Percentiles rank a stretch among this genome's conserved stretches.
Evolutionary conservation across 2,797 vertebrate genomes (phyloP).

Genomic region (Microchirus variegatus): DNA sequence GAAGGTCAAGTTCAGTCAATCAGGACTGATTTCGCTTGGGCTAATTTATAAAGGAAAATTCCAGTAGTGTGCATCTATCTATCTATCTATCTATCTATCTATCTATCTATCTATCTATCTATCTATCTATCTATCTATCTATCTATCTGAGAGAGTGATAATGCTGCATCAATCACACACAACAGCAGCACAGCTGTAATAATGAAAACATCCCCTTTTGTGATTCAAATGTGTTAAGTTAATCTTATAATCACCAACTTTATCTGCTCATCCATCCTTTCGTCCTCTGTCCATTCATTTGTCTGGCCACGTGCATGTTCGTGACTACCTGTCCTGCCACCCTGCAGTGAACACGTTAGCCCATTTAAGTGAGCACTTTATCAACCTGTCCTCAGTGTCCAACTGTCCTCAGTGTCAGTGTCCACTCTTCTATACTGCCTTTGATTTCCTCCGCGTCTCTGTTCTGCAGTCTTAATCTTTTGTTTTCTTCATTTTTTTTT

Average conservation of each 20-base stretch:
- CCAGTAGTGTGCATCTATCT: conserved; percentile 1
- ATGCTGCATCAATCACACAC: too few species aligned
- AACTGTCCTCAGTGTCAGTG: too few species aligned
- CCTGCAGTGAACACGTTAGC: conserved; percentile 40
- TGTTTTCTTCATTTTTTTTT: conserved; percentile 31
- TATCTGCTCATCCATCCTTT: conserved; percentile 15
- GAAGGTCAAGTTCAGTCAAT: conserved; percentile 75
- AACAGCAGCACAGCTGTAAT: not conserved
- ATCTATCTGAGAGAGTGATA: too few species aligned
- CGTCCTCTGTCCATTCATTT: conserved; percentile 36
- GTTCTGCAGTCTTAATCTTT: conserved; percentile 45
- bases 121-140: too few species aligned
- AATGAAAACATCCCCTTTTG: conserved; percentile 2
- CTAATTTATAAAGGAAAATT: conserved; percentile 64
- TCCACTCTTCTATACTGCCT: conserved; percentile 38
- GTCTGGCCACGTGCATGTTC: conserved; percentile 43
- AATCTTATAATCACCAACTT: conserved; percentile 5
- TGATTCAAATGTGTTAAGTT: conserved; percentile 13
- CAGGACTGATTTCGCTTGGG: conserved; percentile 53
- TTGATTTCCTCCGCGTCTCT: conserved; percentile 45
- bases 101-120: too few species aligned
- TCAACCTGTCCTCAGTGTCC: conserved; percentile 64
- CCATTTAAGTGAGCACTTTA: conserved; percentile 57
- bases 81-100: too few species aligned
- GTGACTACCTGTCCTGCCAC: conserved; percentile 31